Percentiles rank a stretch among this genome's conserved stretches.
These are phyloP conservation scores for Dendronephthya gigantea DNA, from an alignment of 64 coral and sea anemone species.

Conservation along the genomic window DNA sequence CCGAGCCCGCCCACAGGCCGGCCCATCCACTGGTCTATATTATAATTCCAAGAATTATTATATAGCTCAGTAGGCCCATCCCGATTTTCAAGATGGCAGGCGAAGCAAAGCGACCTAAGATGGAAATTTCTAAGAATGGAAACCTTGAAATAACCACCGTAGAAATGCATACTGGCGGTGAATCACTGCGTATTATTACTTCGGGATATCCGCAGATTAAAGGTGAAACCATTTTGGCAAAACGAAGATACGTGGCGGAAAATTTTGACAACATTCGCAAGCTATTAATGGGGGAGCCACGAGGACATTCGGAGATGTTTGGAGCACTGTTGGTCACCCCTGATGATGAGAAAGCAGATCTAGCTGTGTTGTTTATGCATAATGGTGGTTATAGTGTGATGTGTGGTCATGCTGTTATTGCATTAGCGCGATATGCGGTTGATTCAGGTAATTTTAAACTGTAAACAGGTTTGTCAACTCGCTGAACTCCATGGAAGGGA, in stretches of 20 bases:
- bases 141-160: constrained; percentile 43
- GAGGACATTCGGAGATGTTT: constrained; percentile 75
- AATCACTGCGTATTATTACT: constrained; percentile 45
- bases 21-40: no score
- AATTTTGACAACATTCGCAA: constrained; percentile 58
- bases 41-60: no score
- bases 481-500: no score
- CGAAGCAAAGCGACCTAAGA: no score
- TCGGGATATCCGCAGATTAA: constrained; percentile 53
- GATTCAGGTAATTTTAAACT: constrained; percentile 92
- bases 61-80: no score
- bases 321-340: constrained; percentile 45
- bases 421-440: constrained; percentile 75
- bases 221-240: constrained; percentile 54
- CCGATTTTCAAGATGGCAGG: no score
- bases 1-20: no score
- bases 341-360: constrained; percentile 27
- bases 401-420: constrained; percentile 96
- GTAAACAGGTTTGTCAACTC: no score
- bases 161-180: constrained; percentile 57
- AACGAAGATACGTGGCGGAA: constrained; percentile 40
- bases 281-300: constrained; percentile 63
- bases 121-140: no score
- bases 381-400: constrained; percentile 76
- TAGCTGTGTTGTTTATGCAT: constrained; percentile 62